Evolutionary conservation across 2,113 vertebrate genomes (phyloP), one percentile per base, ranked within the genome.

Genomic region (Elgaria multicarinata): DNA sequence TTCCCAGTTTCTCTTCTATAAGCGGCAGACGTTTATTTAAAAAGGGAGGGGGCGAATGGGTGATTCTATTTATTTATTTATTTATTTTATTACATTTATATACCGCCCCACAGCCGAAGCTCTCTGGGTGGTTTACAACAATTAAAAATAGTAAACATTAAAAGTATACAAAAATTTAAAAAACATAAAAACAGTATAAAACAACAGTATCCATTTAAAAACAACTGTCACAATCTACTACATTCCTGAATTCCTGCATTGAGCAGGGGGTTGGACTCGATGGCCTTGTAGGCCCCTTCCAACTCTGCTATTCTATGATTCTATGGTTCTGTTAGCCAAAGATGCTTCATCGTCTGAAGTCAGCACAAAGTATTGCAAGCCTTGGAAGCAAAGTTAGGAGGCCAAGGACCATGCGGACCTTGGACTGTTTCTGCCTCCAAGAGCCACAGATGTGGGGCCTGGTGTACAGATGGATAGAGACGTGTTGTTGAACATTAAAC

Each of bases 331-430:
- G 88, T 95, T 90, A 95, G 93, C 66, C 69, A 79, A 93, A 89
- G 92, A 92, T 90, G 93, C 91, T 93, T 92, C 93, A 93, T 92
- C 93, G 93, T 94, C 93, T 91, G 85, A 64, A 36, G 90, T 91
- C 88, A 94, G 93, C 83, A 92, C 87, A 93, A 93, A 93, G 93
- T 95, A 92, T 93, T 95, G 93, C 88, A 94, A 91, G 93, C 74
- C 84, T 96, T 96, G 95, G 96, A 96, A 96, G 81, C 94, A 5
- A 93, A 93, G 89, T 95, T 92, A 94, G 95, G 95, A 96, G 95
- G 93, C 93, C 95, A 96, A 95, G 96, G 95, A 95, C 92, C 94
- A 94, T 87, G 88, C 20, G 96, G 95, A 93, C 95, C 42, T 93
- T 42, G 84, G 83, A 92, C 80, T 14, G 64, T 28, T 86, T 89